Percentiles rank a stretch among this genome's conserved stretches.
Evolutionary conservation across 2,888 invertebrate genomes (phyloP).

Genomic region (Caenorhabditis becei): DNA sequence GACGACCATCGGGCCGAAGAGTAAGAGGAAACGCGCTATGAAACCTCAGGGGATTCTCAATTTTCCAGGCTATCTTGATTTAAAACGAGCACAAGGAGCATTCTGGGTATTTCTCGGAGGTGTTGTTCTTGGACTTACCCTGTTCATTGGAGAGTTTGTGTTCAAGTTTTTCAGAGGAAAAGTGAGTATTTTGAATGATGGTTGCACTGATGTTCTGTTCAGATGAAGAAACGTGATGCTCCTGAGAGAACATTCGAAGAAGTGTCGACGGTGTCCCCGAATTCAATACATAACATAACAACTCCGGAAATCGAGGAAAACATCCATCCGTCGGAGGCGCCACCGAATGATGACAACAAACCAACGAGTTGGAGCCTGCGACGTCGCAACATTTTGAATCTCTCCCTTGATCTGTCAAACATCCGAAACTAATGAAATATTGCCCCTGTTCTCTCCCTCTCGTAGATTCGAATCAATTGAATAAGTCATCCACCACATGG

Average conservation of each 20-base stretch:
- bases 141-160: slow-evolving; percentile 59
- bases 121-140: slow-evolving; percentile 46
- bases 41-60: not conserved
- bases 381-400: slow-evolving; percentile 57
- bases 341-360: not conserved
- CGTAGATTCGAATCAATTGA: not conserved
- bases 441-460: slow-evolving; percentile 2
- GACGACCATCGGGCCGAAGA: slow-evolving; percentile 58
- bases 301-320: slow-evolving; percentile 12
- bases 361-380: slow-evolving; percentile 40
- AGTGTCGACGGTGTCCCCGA: slow-evolving; percentile 32
- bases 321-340: slow-evolving; percentile 2
- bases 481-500: slow-evolving; percentile 6
- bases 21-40: slow-evolving; percentile 5
- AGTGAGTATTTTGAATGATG: slow-evolving; percentile 7
- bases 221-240: slow-evolving; percentile 24
- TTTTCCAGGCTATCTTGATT: slow-evolving; percentile 69
- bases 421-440: slow-evolving; percentile 20
- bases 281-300: slow-evolving; percentile 23
- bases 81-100: slow-evolving; percentile 76
- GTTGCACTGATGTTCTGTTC: not conserved
- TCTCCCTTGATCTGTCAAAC: slow-evolving; percentile 52
- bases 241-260: slow-evolving; percentile 30
- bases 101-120: slow-evolving; percentile 76
- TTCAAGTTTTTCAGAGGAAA: slow-evolving; percentile 38